These are phyloP conservation scores for Pseudopipra pipra DNA, from an alignment of 2,113 vertebrate genomes.

Conservation along the genomic window DNA sequence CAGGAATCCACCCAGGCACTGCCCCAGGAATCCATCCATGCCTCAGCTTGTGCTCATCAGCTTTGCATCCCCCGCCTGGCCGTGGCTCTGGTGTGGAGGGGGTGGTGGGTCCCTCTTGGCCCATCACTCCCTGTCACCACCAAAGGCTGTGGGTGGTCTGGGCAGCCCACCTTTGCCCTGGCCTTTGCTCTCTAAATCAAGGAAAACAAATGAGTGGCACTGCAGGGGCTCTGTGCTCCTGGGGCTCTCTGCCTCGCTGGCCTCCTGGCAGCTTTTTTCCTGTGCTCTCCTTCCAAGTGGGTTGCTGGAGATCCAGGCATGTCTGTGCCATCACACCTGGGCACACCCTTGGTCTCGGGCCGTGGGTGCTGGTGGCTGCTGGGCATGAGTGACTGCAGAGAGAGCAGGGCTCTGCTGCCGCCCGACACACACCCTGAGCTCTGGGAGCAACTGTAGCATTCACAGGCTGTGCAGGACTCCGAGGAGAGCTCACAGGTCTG, in stretches of 20 bases:
- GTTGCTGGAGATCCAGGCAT: neutral
- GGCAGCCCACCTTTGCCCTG: neutral
- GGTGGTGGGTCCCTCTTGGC: neutral
- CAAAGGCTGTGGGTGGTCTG: slow-evolving; percentile 12
- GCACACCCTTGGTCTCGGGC: accelerated
- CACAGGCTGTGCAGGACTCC: neutral
- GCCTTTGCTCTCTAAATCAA: slow-evolving; percentile 9
- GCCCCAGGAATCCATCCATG: accelerated
- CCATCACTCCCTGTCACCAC: neutral
- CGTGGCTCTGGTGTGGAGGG: neutral
- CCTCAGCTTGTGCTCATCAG: neutral
- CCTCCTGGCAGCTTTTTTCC: neutral
- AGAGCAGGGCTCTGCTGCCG: neutral
- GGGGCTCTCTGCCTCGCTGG: accelerated
- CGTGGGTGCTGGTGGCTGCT: accelerated
- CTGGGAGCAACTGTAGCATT: neutral
- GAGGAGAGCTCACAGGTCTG: neutral
- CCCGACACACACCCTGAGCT: accelerated
- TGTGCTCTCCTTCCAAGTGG: neutral
- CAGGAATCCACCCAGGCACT: neutral
- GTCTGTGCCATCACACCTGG: accelerated
- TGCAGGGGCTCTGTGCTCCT: accelerated
- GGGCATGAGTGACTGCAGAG: neutral
- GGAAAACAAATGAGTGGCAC: neutral
- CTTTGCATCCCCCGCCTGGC: neutral